Evolutionary conservation across 53 echinoderm and acorn worm genomes (phyloP).

Genomic region (Paelopatides confundens): DNA sequence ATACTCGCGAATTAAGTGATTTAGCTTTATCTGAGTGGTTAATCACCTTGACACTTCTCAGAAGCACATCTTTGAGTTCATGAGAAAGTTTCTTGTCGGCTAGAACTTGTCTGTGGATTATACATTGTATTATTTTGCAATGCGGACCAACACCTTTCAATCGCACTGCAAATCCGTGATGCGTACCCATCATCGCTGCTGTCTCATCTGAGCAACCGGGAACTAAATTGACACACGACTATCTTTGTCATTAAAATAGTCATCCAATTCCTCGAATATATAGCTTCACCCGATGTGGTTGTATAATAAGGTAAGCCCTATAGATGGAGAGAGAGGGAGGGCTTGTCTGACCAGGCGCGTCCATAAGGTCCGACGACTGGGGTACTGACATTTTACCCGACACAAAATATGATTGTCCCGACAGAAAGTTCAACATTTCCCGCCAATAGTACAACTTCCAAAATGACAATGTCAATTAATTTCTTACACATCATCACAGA

Average conservation of each 20-base stretch:
- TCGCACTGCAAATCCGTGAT: not conserved
- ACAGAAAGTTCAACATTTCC: too few relatives aligned
- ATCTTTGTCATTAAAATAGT: not conserved
- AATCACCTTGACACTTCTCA: conserved; percentile 15
- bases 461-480: too few relatives aligned
- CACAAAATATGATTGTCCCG: too few relatives aligned
- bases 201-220: not conserved
- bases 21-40: not conserved
- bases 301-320: too few relatives aligned
- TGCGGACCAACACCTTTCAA: not conserved
- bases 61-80: conserved; percentile 10
- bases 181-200: conserved; percentile 1
- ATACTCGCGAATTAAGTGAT: not conserved
- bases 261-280: conserved; percentile 1
- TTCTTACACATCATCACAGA: too few relatives aligned
- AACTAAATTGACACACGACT: not conserved
- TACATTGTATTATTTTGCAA: not conserved
- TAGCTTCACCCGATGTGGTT: conserved; percentile 9
- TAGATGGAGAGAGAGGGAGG: too few relatives aligned
- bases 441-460: too few relatives aligned
- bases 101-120: conserved; percentile 12
- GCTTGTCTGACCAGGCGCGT: too few relatives aligned
- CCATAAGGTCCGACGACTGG: too few relatives aligned
- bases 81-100: conserved; percentile 6
- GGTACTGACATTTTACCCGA: too few relatives aligned